Evolutionary conservation across 1,140 invertebrate genomes (phyloP), one percentile per base, ranked within the genome.

Genomic region (Parasteatoda tepidariorum): DNA sequence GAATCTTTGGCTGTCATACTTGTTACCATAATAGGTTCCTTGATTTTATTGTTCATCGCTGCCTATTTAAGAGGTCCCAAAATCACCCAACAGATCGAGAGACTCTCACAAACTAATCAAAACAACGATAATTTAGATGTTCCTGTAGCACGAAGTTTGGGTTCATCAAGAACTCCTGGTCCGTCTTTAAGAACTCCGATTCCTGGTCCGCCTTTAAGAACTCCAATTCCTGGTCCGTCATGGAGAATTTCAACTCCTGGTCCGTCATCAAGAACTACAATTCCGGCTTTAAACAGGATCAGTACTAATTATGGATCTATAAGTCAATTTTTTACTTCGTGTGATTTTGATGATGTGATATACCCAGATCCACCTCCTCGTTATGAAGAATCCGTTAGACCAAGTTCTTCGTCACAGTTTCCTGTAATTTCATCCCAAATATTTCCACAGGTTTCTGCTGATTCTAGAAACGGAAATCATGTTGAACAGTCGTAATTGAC

Each of bases 61-160:
- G 75, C 75, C 9, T 79, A 79, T 28, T 22, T 79, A 5, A 31
- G 62, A 33, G 75, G 75, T 57, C 64, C 75, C 34, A 79, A 79
- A 68, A 79, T 79, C 15, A 31, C 41, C 6, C 62, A 33, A 7
- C 75, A 79, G 24, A 79, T 79, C 6, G 62, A 68, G 34, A 33
- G 64, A 57, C 22, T 67, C 30, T 67, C 74, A 9, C 74, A 64
- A n/a, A 61, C 28, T 26, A 59, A 57, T 6, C 57, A 57, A 6
- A 6, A 55, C 18, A 18, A 11, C 15, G 59, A 31, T 24, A 15
- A 9, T 7, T 22, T 6, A 48, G 33, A 0, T 13, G 34, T 24
- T 15, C 2, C 28, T 28, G 15, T 41, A 4, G 9, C 67, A 2
- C n/a, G n/a, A n/a, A n/a, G n/a, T n/a, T n/a, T n/a, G n/a, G n/a